Evolutionary conservation across 2,113 vertebrate genomes (phyloP), one percentile per base, ranked within the genome.

Genomic region (Pyrgilauda ruficollis): DNA sequence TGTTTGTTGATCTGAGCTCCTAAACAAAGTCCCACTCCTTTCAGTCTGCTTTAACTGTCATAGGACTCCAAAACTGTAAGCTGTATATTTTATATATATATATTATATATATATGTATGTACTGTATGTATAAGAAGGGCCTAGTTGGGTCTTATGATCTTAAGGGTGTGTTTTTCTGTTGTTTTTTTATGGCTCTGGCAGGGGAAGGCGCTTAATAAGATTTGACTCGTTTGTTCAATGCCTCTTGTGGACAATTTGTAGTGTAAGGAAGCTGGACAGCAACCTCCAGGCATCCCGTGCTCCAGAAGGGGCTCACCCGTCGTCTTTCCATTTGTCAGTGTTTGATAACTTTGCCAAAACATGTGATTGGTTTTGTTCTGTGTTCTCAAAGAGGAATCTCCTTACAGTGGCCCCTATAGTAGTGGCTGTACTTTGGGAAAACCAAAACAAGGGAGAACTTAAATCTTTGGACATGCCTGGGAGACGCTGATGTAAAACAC

Each of bases 11-110:
- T 94, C 92, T 61, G 47, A 92, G 87, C 87, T 95, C 94, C 89
- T 87, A 77, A 93, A 95, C 74, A 84, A 95, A 96, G 95, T 96
- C 96, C 96, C 95, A 84, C 84, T 96, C 78, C 86, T 89, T 90
- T 92, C 62, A 94, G 96, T 97, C 95, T 93, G 97, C 97, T 95
- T 96, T 94, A 97, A 97, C 97, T 94, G 95, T 97, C 96, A 96
- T 91, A 96, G 97, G 97, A 97, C 97, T 96, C 92, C 70, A 33
- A 95, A 96, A 89, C 96, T 97, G 97, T 97, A 95, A 86, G 97
- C 96, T 98, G 96, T 95, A 97, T 97, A 97, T 97, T 96, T 91
- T 98, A 96, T 97, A 95, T 98, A 93, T 97, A 94, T 97, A 93
- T 97, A 93, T 97, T 96, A 90, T 97, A 97, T 97, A 97, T 97